A percentile compares a stretch with the other conserved stretches of the same genome.
Evolutionary conservation across 2,888 invertebrate species (phyloP).

Genomic region (Eupithecia tripunctaria): DNA sequence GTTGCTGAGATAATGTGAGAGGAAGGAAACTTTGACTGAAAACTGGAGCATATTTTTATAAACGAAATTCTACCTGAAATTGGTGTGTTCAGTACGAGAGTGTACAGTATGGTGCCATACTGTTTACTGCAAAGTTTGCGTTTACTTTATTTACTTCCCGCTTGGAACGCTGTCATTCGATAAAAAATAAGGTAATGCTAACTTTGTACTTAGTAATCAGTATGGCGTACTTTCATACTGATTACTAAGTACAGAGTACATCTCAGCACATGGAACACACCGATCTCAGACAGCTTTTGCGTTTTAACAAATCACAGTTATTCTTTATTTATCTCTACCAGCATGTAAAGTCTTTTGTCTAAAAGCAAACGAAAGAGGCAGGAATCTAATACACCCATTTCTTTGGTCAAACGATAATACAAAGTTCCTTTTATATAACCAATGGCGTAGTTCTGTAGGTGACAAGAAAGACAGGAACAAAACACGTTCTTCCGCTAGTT

Average conservation of each 20-base stretch:
- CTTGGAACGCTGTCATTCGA: too few species aligned
- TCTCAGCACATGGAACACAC: too few species aligned
- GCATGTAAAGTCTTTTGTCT: not conserved
- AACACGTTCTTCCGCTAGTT: conserved; percentile 21
- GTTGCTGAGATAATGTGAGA: conserved; percentile 2
- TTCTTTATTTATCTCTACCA: not conserved
- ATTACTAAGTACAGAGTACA: too few species aligned
- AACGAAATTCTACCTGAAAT: not conserved
- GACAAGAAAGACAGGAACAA: conserved; percentile 18
- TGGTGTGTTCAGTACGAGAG: too few species aligned
- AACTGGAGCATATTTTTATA: not conserved
- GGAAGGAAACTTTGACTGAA: not conserved
- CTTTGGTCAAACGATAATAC: not conserved
- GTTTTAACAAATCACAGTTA: not conserved
- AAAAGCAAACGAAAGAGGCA: not conserved
- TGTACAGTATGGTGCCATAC: too few species aligned
- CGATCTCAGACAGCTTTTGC: too few species aligned
- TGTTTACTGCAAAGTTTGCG: too few species aligned
- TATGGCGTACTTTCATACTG: too few species aligned
- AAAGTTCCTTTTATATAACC: not conserved
- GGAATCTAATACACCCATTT: not conserved
- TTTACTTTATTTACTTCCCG: too few species aligned
- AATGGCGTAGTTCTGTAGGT: conserved; percentile 8
- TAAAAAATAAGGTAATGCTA: too few species aligned
- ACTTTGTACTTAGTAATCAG: too few species aligned